Base-by-base conservation (phyloP, 2,113 vertebrate genomes). In the Struthidea cinerea region DNA sequence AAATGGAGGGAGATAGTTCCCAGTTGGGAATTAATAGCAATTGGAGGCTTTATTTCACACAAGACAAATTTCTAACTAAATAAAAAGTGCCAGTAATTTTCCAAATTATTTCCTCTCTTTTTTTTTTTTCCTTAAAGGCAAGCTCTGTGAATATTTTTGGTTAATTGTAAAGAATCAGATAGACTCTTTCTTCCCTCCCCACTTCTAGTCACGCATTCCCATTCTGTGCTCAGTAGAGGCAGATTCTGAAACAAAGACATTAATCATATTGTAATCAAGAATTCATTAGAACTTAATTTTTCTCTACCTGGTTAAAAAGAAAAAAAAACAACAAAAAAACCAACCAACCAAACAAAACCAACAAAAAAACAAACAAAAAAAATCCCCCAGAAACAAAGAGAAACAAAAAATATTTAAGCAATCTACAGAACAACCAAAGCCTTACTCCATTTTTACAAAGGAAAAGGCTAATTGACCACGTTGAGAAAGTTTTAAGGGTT, bases 331-430 rank as follows among this genome's bases (percentile, higher is more conserved):
- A 4, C 44, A 19, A 46, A 41, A 41, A 41, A 41, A 42, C 7
- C 44, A 13, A 24, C 20, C 1, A 9, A n/a, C n/a, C 8, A 46
- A 33, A 7, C 2, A 59, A 44, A n/a, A n/a, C n/a, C 5, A 14
- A 4, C 44, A 19, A 46, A 41, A 41, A 41, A 41, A 42, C 7
- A 46, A 33, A 7, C 2, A 59, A 44, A 32, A 41, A 13, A 12
- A 16, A 20, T 6, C 3, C 44, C 5, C 22, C 2, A 10, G 10
- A 49, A n/a, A 7, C 2, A 57, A 42, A 67, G 1, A 50, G 2
- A 8, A 50, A 49, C n/a, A 84, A 44, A 65, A 56, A 28, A 3
- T 18, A 16, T 23, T 2, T 37, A 65, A 44, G 28, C 4, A 20
- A 59, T 13, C 13, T 21, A 21, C 4, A 46, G 28, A n/a, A 79